Evolutionary conservation across 2,797 vertebrate genomes (phyloP).

Genomic region (Pseudochirops cupreus): DNA sequence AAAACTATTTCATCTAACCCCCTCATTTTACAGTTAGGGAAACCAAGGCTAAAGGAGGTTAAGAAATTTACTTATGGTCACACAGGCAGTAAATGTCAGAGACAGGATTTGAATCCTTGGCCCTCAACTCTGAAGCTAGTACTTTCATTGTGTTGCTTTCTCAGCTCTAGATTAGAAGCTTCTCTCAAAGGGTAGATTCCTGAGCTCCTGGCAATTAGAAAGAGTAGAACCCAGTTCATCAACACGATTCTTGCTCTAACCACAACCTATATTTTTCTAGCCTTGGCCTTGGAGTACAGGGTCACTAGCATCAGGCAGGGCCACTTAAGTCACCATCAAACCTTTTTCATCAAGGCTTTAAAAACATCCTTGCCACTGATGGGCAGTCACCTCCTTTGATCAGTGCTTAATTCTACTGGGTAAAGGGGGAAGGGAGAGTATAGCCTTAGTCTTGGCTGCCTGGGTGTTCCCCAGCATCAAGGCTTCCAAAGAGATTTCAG

Average conservation of each 20-base stretch:
- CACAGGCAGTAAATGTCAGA: neutral
- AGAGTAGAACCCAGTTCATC: neutral
- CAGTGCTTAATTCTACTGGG: neutral
- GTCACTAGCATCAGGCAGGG: neutral
- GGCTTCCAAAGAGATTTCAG: neutral
- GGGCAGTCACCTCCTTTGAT: neutral
- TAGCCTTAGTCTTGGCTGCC: neutral
- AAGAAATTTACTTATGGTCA: neutral
- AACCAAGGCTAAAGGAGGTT: neutral
- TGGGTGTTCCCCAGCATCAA: neutral
- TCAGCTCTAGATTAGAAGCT: neutral
- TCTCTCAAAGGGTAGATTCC: neutral
- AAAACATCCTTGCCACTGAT: neutral
- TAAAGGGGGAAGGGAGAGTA: neutral
- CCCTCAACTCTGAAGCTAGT: neutral
- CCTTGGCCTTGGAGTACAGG: neutral
- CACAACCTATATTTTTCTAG: neutral
- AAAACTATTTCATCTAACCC: neutral
- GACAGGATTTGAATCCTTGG: neutral
- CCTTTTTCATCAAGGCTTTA: neutral
- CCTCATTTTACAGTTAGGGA: neutral
- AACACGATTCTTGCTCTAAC: neutral
- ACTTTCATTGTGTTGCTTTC: neutral
- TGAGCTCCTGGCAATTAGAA: neutral
- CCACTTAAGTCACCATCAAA: neutral